phyloP scores from a whole-genome alignment of 2,888 invertebrate genomes.

The Eristalinus aeneus region DNA sequence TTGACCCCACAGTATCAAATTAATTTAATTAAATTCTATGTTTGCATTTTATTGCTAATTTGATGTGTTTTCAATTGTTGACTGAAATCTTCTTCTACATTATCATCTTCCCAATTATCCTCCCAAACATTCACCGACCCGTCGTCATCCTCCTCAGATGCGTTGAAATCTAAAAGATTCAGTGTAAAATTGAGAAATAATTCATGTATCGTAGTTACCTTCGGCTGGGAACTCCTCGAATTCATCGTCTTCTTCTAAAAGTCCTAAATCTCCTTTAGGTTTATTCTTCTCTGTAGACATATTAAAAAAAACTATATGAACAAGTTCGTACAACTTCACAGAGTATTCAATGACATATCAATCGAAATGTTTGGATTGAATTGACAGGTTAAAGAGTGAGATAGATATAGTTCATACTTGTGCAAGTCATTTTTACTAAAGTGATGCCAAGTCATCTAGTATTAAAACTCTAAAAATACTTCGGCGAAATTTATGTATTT shows the following conservation, averaged over 20 bases:
- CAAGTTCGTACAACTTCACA: neutral
- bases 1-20: neutral
- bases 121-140: conserved; percentile 99
- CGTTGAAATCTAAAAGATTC: conserved; percentile 87
- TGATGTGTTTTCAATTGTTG: conserved; percentile 89
- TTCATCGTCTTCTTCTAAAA: conserved; percentile 99
- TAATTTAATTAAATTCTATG: conserved; percentile 69
- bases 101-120: conserved; percentile 99
- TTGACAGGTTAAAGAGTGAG: neutral
- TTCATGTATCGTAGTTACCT: conserved; percentile 83
- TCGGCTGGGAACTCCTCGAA: conserved; percentile 99
- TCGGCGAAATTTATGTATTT: no score
- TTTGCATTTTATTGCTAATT: conserved; percentile 79
- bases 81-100: conserved; percentile 99
- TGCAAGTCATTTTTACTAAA: conserved; percentile 25
- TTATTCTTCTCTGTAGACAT: conserved; percentile 82
- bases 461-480: no score
- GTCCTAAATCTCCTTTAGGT: conserved; percentile 92
- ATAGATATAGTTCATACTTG: neutral
- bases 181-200: neutral
- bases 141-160: conserved; percentile 91
- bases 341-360: neutral
- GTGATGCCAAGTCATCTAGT: conserved; percentile 39
- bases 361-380: neutral
- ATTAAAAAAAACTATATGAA: no score